Evolutionary conservation across 2,888 invertebrate genomes (phyloP), one percentile per base, ranked within the genome.

Genomic region (Phyllotreta striolata): DNA sequence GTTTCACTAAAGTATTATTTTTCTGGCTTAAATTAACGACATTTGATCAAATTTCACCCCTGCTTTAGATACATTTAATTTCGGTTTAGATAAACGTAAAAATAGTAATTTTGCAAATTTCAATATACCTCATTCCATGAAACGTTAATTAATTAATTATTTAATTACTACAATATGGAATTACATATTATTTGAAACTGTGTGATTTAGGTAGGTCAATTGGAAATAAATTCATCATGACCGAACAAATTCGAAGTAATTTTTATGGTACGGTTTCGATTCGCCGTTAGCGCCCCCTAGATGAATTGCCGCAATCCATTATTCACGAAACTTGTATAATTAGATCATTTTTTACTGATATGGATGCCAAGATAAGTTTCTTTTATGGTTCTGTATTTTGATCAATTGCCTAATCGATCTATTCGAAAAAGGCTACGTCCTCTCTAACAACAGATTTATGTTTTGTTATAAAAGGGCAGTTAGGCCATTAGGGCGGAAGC

Each of bases 221-320:
- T 24, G 24, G 24, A 62, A 69, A 24, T 24, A 24, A 24, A 24
- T 24, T 24, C 24, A 24, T 24, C 24, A 24, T 24, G 24, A 24
- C 24, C 24, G 24, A 71, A 74, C 73, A 72, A 73, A 75, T 74
- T 72, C 67, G 64, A 62, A 59, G 71, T 70, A 69, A 73, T 74
- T 73, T 73, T 72, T 71, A 72, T 69, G 63, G 69, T 64, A 64
- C 64, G 66, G 65, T 64, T 73, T 70, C 74, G 72, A 74, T 73
- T 72, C 57, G 68, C 68, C 70, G 66, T 69, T 72, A 72, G 66
- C 67, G 64, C 62, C 57, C 51, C 57, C 51, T 46, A 69, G 68
- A 73, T 68, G 68, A 71, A 74, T 73, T 62, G 72, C 61, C 10
- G 64, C 63, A 63, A 72, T 74, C 55, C 66, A 61, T 68, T 67